These are phyloP conservation scores for Diadumene lineata DNA, from an alignment of 92 coral and sea anemone species.

Conservation along the genomic window DNA sequence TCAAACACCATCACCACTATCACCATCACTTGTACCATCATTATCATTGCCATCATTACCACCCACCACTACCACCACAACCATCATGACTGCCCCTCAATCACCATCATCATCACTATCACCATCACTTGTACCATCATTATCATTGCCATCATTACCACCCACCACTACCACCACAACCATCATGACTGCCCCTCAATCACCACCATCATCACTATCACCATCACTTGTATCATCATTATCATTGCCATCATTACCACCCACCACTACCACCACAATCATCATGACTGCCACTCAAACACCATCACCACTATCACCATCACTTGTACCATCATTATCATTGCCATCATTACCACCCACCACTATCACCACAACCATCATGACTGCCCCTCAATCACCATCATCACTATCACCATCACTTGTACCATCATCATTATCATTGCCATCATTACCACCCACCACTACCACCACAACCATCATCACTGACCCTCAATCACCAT, in stretches of 20 bases:
- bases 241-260: background rate
- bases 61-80: too few species aligned
- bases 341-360: background rate
- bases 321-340: background rate
- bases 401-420: background rate
- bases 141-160: background rate
- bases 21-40: too few species aligned
- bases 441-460: too few species aligned
- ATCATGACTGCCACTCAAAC: background rate
- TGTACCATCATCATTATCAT: too few species aligned
- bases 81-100: too few species aligned
- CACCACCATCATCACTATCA: background rate
- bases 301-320: background rate
- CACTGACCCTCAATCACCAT: background rate
- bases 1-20: too few species aligned
- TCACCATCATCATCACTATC: constrained; percentile 13
- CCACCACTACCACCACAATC: too few species aligned
- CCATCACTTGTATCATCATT: background rate
- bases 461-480: background rate
- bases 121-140: background rate
- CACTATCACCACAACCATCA: background rate
- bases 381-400: too few species aligned
- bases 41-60: too few species aligned
- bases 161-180: background rate
- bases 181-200: background rate